Percentiles rank a stretch among this genome's conserved stretches.
Conservation (phyloP, 92 coral and sea anemone genomes). For the Diadumene lineata region DNA sequence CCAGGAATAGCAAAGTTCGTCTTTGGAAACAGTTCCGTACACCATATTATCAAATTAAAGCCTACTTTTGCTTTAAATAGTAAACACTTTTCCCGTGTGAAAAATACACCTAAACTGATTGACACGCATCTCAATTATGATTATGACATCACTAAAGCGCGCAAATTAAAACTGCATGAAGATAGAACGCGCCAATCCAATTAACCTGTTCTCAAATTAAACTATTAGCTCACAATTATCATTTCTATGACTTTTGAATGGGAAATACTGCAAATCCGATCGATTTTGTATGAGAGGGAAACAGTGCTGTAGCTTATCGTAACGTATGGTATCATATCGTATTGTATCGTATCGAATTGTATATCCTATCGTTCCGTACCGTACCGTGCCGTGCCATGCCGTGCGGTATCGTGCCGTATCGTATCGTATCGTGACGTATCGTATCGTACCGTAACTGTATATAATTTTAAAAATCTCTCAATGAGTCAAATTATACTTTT, state of each 20-base stretch:
- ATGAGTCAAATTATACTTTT: background rate
- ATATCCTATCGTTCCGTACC: too few species aligned
- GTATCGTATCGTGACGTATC: too few species aligned
- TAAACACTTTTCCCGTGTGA: background rate
- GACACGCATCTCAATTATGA: background rate
- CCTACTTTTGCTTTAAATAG: background rate
- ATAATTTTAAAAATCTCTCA: background rate
- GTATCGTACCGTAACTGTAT: too few species aligned
- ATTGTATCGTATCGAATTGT: too few species aligned
- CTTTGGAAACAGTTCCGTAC: background rate
- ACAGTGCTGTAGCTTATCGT: background rate
- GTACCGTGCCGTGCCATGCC: too few species aligned
- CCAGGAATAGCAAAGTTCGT: slow-evolving; percentile 11
- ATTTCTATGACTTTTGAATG: background rate
- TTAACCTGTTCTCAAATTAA: too few species aligned
- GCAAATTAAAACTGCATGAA: too few species aligned
- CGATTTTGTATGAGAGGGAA: too few species aligned
- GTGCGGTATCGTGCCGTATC: too few species aligned
- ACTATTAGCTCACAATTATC: too few species aligned
- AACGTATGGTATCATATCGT: background rate
- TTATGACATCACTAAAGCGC: slow-evolving; percentile 4
- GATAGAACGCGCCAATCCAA: too few species aligned
- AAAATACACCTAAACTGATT: background rate
- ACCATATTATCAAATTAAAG: background rate
- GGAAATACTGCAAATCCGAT: background rate